Evolutionary conservation across 2,888 invertebrate genomes (phyloP).

Genomic region (Tromatobia lineatoria): DNA sequence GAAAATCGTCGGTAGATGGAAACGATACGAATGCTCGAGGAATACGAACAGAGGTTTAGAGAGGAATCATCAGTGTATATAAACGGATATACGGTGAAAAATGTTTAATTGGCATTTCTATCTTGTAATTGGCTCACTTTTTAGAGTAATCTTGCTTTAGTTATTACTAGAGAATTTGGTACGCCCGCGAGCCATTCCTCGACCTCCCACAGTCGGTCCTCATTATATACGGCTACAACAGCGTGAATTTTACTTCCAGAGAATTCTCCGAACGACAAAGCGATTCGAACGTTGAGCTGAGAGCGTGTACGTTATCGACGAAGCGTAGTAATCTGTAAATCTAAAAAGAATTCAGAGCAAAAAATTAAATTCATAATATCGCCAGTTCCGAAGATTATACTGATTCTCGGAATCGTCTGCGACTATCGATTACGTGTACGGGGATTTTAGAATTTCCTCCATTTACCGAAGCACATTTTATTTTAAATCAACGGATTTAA

Average conservation of each 20-base stretch:
- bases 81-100: slow-evolving; percentile 21
- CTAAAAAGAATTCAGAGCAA: slow-evolving; percentile 10
- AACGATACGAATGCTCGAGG: not conserved
- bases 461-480: slow-evolving; percentile 1
- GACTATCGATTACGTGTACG: not conserved
- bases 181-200: not conserved
- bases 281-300: not conserved
- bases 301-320: slow-evolving; percentile 4
- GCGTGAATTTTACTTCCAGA: slow-evolving; percentile 45
- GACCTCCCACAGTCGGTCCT: not conserved
- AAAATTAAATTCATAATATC: slow-evolving; percentile 21
- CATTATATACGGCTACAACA: slow-evolving; percentile 47
- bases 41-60: slow-evolving; percentile 8
- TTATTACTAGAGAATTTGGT: slow-evolving; percentile 21
- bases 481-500: slow-evolving; percentile 23
- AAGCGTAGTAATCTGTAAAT: slow-evolving; percentile 54
- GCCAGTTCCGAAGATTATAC: not conserved
- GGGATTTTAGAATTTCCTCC: slow-evolving; percentile 7
- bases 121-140: slow-evolving; percentile 67
- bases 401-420: not conserved
- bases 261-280: slow-evolving; percentile 22
- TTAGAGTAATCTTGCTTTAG: slow-evolving; percentile 56
- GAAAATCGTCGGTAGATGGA: not conserved
- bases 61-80: not conserved
- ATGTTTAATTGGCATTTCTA: slow-evolving; percentile 67